These are phyloP conservation scores for Rallus limicola DNA, from an alignment of 2,113 vertebrate species.

Conservation along the genomic window DNA sequence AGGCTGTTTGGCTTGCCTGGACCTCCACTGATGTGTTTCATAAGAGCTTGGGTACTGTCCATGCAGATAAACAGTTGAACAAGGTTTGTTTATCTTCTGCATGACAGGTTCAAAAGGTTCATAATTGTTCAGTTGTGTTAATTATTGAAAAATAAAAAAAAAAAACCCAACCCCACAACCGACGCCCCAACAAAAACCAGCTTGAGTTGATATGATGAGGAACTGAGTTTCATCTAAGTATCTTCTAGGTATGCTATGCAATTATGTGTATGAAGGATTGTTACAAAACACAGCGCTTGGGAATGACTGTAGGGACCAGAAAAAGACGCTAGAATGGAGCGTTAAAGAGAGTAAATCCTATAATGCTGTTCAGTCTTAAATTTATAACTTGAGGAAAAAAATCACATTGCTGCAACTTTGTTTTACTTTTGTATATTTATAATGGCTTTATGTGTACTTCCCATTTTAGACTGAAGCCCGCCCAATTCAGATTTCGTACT, in stretches of 20 bases:
- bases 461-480: not conserved
- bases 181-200: no score
- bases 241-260: not conserved
- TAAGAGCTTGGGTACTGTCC: constrained; percentile 10
- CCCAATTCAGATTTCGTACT: not conserved
- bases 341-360: not conserved
- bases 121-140: not conserved
- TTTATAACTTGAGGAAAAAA: not conserved
- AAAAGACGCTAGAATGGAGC: not conserved
- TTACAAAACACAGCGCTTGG: not conserved
- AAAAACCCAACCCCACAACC: not conserved
- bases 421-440: constrained; percentile 57
- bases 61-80: not conserved
- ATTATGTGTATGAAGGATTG: not conserved
- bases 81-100: constrained; percentile 50
- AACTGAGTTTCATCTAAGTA: not conserved
- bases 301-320: not conserved
- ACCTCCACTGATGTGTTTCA: not conserved
- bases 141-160: not conserved
- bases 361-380: not conserved
- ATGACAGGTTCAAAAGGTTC: constrained; percentile 14
- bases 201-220: not conserved
- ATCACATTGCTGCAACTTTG: not conserved
- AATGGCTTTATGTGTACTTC: constrained; percentile 62
- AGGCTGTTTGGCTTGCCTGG: constrained; percentile 4